Evolutionary conservation across 2,113 vertebrate genomes (phyloP).

Genomic region (Machaerirhynchus nigripectus): DNA sequence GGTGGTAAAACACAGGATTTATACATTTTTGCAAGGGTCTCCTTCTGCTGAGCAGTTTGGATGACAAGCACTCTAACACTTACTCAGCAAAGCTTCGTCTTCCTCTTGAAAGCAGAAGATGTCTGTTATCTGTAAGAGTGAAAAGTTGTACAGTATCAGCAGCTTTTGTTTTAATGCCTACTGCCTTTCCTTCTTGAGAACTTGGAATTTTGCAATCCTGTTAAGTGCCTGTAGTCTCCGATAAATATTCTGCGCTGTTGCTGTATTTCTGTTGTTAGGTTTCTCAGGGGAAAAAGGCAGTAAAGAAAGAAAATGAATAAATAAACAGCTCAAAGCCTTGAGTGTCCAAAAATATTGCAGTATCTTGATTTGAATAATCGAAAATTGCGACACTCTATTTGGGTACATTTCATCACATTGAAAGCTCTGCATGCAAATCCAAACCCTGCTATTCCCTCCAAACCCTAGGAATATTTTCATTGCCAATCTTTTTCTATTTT

Average conservation of each 20-base stretch:
- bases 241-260: conserved; percentile 28
- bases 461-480: not conserved
- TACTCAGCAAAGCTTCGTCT: not conserved
- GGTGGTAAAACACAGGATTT: not conserved
- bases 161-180: not conserved
- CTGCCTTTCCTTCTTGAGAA: conserved; percentile 14
- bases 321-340: conserved; percentile 61
- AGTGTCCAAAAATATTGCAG: conserved; percentile 51
- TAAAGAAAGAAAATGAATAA: conserved; percentile 66
- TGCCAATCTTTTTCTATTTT: not conserved
- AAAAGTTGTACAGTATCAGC: not conserved
- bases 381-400: conserved; percentile 55
- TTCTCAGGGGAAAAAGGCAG: conserved; percentile 59
- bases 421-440: conserved; percentile 27
- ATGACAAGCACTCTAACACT: not conserved
- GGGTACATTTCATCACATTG: conserved; percentile 34
- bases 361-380: conserved; percentile 55
- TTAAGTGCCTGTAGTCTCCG: conserved; percentile 34
- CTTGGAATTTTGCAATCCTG: conserved; percentile 10
- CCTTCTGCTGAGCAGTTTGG: not conserved
- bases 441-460: not conserved
- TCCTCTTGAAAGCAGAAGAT: not conserved
- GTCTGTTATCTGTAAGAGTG: not conserved
- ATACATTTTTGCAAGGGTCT: not conserved
- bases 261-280: conserved; percentile 52